Base-by-base conservation (phyloP, 2,797 vertebrate genomes). In the Eidolon dupreanum region DNA sequence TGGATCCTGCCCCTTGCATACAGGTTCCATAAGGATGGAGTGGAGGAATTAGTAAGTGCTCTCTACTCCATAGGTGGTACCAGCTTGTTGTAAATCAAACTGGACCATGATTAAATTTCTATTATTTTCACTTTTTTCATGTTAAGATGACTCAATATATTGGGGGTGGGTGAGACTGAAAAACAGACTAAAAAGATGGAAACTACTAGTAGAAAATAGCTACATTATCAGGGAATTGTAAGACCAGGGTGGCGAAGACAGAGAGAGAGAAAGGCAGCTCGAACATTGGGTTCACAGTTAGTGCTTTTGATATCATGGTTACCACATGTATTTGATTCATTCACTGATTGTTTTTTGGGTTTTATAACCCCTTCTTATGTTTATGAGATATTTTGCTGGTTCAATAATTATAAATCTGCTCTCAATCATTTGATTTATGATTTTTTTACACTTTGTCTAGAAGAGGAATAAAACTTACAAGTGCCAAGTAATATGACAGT, bases 331-430 rank as follows among this genome's bases (percentile, higher is more conserved):
- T 43, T 43, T 41, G 43, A 51, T 57, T 95, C 95, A 1, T 51
- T 98, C 77, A 93, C 98, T 9, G 94, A 96, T 26, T 53, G 97
- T 70, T 91, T 98, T 5, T 41, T 95, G 20, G 49, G 93, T 1
- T 96, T 97, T 82, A 79, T 96, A 19, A 82, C 61, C 6, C 78
- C 95, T 0, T 1, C 84, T 3, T 82, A 90, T 28, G 63, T 59
- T 19, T 83, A 93, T 92, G 90, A 93, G 16, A 10, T 96, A 38
- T 86, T 88, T 15, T 71, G 55, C 77, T 89, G 77, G 70, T 95
- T 97, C 81, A 81, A 28, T 5, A 57, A 95, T 74, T 24, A 38
- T 79, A 96, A 92, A 61, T 97, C 85, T 91, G 61, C 77, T 46
- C 57, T 51, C 28, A 97, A 88, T 5, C 24, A 36, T 93, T 84